A percentile compares a stretch with the other conserved stretches of the same genome.
phyloP scores from a whole-genome alignment of 1,140 invertebrate species.

The Cotesia typhae region DNA sequence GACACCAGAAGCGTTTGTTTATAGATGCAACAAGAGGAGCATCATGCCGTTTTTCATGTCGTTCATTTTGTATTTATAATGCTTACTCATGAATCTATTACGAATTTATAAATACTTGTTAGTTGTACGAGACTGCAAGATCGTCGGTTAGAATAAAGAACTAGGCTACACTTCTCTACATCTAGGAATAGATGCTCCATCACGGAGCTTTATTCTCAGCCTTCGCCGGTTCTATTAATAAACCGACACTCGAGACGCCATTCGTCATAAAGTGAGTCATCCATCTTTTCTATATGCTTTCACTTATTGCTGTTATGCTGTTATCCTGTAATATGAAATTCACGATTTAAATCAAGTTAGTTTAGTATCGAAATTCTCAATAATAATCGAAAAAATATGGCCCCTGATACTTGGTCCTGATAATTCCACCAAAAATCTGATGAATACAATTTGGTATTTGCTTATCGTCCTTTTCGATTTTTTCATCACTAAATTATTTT shows the following conservation, averaged over 20 bases:
- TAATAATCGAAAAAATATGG: too few species aligned
- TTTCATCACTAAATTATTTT: slow-evolving; percentile 4
- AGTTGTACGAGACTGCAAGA: neutral
- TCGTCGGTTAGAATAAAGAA: slow-evolving; percentile 24
- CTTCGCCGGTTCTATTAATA: slow-evolving; percentile 19
- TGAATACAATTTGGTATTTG: neutral
- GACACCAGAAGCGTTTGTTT: slow-evolving; percentile 1
- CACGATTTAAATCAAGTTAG: too few species aligned
- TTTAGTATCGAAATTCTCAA: too few species aligned
- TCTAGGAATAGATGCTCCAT: slow-evolving; percentile 25
- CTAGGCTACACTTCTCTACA: slow-evolving; percentile 7
- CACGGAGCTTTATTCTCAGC: slow-evolving; percentile 23
- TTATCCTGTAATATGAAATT: too few species aligned
- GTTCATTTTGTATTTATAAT: neutral
- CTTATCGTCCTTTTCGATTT: slow-evolving; percentile 1
- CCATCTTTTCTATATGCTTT: slow-evolving; percentile 5
- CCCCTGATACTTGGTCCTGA: too few species aligned
- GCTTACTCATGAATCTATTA: slow-evolving; percentile 16
- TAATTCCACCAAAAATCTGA: neutral
- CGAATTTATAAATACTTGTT: slow-evolving; percentile 3
- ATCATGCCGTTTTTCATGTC: neutral
- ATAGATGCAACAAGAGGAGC: neutral
- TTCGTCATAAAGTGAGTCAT: slow-evolving; percentile 21
- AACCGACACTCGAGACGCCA: slow-evolving; percentile 23
- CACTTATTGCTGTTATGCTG: neutral